A percentile compares a stretch with the other conserved stretches of the same genome.
These are phyloP conservation scores for Spodoptera frugiperda DNA, from an alignment of 1,140 invertebrate species.

Conservation along the genomic window DNA sequence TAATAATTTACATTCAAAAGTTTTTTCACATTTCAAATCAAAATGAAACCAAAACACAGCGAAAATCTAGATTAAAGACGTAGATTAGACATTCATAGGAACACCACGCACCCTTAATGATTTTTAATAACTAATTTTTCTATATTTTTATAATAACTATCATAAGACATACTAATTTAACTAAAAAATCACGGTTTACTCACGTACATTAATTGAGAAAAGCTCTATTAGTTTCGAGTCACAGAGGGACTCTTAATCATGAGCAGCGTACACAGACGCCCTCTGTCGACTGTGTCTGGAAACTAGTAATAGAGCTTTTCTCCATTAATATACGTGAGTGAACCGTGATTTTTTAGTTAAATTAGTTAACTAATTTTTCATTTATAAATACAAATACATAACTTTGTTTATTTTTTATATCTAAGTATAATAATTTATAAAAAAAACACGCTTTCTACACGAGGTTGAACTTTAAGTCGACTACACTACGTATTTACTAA, in stretches of 20 bases:
- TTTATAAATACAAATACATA: slow-evolving; percentile 31
- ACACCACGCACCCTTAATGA: slow-evolving; percentile 25
- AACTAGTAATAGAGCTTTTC: too few species aligned
- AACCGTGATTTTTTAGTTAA: too few species aligned
- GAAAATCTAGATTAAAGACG: not conserved
- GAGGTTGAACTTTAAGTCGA: slow-evolving; percentile 24
- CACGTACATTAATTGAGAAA: too few species aligned
- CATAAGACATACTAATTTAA: too few species aligned
- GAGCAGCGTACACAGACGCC: too few species aligned
- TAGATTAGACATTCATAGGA: slow-evolving; percentile 23
- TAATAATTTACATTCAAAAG: slow-evolving; percentile 42
- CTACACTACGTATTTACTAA: not conserved
- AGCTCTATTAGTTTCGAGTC: too few species aligned
- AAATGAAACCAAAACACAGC: not conserved
- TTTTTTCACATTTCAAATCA: slow-evolving; percentile 11
- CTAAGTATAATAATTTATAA: slow-evolving; percentile 41
- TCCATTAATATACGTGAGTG: too few species aligned
- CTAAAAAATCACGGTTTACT: too few species aligned
- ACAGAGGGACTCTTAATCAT: too few species aligned
- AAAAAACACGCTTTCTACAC: slow-evolving; percentile 29
- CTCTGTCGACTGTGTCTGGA: too few species aligned
- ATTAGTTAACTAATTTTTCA: slow-evolving; percentile 21
- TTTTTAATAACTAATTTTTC: too few species aligned
- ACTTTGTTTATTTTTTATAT: slow-evolving; percentile 32
- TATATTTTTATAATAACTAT: too few species aligned